These are phyloP conservation scores for Bufotes viridis DNA, from an alignment of 2,797 vertebrate genomes.

Conservation along the genomic window DNA sequence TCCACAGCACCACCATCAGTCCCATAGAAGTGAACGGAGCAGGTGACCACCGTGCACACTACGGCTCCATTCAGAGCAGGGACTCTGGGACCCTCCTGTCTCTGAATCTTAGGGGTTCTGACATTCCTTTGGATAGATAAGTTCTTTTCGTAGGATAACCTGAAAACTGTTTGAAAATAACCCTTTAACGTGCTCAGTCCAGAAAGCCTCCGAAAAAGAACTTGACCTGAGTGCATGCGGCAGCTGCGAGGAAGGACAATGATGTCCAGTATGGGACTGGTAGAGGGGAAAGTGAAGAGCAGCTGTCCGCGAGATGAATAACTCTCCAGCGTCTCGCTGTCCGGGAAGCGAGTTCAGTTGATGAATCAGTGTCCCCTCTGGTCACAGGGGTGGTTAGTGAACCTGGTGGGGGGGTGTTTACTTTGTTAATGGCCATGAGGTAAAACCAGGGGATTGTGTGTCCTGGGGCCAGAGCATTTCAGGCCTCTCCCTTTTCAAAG, in stretches of 20 bases:
- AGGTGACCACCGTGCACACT: too few relatives aligned
- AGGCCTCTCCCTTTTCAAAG: not conserved
- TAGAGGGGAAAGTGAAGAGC: not conserved
- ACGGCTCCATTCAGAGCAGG: too few relatives aligned
- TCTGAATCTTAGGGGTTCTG: too few relatives aligned
- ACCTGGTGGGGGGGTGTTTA: not conserved
- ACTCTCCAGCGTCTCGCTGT: not conserved
- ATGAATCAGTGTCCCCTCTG: conserved; percentile 21
- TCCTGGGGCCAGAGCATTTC: not conserved
- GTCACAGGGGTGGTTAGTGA: not conserved
- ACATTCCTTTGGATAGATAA: too few relatives aligned
- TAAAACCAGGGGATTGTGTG: conserved; percentile 26
- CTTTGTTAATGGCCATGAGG: conserved; percentile 12
- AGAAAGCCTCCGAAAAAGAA: not conserved
- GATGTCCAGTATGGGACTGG: not conserved
- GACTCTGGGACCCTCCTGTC: too few relatives aligned
- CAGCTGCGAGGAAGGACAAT: not conserved
- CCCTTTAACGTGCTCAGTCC: not conserved
- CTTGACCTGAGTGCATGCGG: not conserved
- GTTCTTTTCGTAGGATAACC: too few relatives aligned
- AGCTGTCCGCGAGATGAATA: not conserved
- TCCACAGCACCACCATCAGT: too few relatives aligned
- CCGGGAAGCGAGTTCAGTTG: not conserved
- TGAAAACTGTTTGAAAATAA: too few relatives aligned
- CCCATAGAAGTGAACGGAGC: too few relatives aligned